These are phyloP conservation scores for Brachyhypopomus occidentalis DNA, from an alignment of 2,113 vertebrate genomes.

Conservation along the genomic window DNA sequence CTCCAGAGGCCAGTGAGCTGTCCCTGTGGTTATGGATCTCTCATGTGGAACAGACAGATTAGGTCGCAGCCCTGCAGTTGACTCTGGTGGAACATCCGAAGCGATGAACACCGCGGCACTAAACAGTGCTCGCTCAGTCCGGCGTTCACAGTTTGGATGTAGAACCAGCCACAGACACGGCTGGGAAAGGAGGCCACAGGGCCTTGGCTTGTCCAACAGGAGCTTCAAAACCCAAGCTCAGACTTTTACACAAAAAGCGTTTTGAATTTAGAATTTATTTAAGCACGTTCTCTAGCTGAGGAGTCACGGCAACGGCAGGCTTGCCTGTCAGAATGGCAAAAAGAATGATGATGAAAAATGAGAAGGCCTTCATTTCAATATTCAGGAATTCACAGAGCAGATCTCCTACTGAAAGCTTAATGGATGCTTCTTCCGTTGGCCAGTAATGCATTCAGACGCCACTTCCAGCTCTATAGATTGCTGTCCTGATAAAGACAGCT, in stretches of 20 bases:
- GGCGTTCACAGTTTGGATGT: neutral
- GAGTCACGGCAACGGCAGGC: neutral
- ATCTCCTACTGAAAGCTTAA: conserved; percentile 20
- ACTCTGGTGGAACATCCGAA: conserved; percentile 21
- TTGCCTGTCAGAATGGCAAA: neutral
- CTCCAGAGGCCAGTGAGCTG: conserved; percentile 19
- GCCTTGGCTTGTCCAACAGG: neutral
- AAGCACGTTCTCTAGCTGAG: neutral
- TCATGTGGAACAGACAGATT: conserved; percentile 27
- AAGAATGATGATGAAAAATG: neutral
- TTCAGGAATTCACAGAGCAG: conserved; percentile 10
- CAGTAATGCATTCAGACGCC: conserved; percentile 23
- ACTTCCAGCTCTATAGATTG: conserved; percentile 21
- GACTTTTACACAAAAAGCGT: neutral
- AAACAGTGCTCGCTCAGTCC: neutral
- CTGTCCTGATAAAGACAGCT: conserved; percentile 22
- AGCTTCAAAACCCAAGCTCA: neutral
- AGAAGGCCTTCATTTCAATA: conserved; percentile 33
- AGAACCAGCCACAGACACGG: neutral
- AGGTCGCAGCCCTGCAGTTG: conserved; percentile 21
- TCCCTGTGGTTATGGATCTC: conserved; percentile 5
- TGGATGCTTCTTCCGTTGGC: conserved; percentile 30
- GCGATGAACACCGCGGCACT: neutral
- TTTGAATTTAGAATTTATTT: neutral
- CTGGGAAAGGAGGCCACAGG: conserved; percentile 13